Conservation (phyloP, 2,113 vertebrate genomes). For the Tenebrosternarchus preto region DNA sequence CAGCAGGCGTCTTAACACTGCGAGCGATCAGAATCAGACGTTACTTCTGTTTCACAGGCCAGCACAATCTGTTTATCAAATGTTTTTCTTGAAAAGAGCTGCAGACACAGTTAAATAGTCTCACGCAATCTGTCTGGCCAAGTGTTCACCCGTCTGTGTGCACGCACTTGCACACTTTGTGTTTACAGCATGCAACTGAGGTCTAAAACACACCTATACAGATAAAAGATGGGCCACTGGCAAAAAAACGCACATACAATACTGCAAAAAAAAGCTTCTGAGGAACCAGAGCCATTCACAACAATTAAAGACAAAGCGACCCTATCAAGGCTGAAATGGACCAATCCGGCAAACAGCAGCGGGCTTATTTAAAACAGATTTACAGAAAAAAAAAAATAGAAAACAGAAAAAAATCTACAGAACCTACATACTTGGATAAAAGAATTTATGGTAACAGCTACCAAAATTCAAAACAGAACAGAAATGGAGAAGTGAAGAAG, state of each 20-base stretch:
- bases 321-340: constrained; percentile 51
- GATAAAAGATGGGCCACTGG: constrained; percentile 39
- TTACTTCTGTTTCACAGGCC: constrained; percentile 49
- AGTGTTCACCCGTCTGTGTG: constrained; percentile 46
- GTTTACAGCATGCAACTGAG: constrained; percentile 50
- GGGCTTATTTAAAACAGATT: constrained; percentile 66
- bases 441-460: constrained; percentile 48
- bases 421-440: constrained; percentile 25
- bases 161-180: constrained; percentile 35
- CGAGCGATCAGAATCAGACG: constrained; percentile 49
- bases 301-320: constrained; percentile 54
- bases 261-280: constrained; percentile 39
- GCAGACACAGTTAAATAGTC: constrained; percentile 66
- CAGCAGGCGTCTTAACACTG: constrained; percentile 63
- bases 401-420: constrained; percentile 16
- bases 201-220: constrained; percentile 37
- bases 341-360: constrained; percentile 51
- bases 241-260: constrained; percentile 32
- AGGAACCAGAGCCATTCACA: constrained; percentile 54
- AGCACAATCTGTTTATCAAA: constrained; percentile 70
- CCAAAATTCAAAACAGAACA: constrained; percentile 57
- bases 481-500: constrained; percentile 50
- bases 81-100: constrained; percentile 68
- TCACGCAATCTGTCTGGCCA: constrained; percentile 64
- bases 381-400: not conserved